Evolutionary conservation across 1,140 invertebrate genomes (phyloP).

Genomic region (Zophobas morio): DNA sequence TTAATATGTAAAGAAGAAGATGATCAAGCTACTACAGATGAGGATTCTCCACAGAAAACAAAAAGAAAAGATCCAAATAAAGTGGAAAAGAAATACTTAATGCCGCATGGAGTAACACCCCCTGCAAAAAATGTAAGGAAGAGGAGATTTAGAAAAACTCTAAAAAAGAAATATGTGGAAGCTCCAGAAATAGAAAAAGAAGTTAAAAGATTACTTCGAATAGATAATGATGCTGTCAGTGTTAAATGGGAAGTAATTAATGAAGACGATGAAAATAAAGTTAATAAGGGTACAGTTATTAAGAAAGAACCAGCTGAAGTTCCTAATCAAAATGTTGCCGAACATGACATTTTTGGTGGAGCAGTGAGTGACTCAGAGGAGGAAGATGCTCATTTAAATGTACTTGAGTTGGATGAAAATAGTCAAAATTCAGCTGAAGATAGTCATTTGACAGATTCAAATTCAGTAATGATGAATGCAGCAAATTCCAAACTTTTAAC

Average conservation of each 20-base stretch:
- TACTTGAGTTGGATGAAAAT: constrained; percentile 85
- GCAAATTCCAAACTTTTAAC: constrained; percentile 63
- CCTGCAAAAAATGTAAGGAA: constrained; percentile 96
- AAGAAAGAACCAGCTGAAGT: constrained; percentile 71
- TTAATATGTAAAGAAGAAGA: constrained; percentile 91
- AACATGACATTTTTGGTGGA: constrained; percentile 92
- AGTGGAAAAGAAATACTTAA: constrained; percentile 95
- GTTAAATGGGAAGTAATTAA: constrained; percentile 95
- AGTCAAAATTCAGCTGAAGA: constrained; percentile 83
- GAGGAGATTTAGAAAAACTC: constrained; percentile 93
- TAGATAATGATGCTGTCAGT: constrained; percentile 91
- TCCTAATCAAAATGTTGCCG: constrained; percentile 68
- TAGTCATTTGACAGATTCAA: constrained; percentile 82
- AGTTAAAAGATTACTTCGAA: constrained; percentile 89
- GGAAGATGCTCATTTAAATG: constrained; percentile 80
- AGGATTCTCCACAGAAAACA: constrained; percentile 86
- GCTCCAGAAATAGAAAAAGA: constrained; percentile 99
- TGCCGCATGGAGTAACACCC: constrained; percentile 94
- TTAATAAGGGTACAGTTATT: constrained; percentile 72
- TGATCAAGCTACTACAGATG: constrained; percentile 82
- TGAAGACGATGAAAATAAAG: constrained; percentile 86
- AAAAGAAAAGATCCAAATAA: constrained; percentile 93
- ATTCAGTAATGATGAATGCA: constrained; percentile 74
- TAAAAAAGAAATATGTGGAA: constrained; percentile 97
- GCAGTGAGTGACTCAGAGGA: constrained; percentile 87